Evolutionary conservation across 1,140 invertebrate genomes (phyloP).

Genomic region (Dysdera silvatica): DNA sequence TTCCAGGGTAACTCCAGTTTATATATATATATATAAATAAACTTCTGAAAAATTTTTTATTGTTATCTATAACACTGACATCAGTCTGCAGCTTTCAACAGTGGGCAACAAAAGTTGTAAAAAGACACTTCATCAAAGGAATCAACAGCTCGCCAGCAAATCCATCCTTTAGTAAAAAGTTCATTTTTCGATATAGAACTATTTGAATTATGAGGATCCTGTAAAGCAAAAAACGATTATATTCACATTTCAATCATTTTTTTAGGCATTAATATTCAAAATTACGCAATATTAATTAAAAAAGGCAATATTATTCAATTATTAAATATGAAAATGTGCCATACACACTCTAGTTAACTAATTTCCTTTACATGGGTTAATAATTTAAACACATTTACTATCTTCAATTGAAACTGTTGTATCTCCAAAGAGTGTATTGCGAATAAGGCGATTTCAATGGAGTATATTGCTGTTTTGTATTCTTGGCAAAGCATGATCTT

Average conservation of each 20-base stretch:
- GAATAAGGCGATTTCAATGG: too few species aligned
- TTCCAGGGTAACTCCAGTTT: not conserved
- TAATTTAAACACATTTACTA: too few species aligned
- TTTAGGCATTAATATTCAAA: not conserved
- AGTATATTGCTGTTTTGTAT: too few species aligned
- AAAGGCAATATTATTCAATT: not conserved
- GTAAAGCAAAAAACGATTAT: not conserved
- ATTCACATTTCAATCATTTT: not conserved
- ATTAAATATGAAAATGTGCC: not conserved
- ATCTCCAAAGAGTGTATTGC: too few species aligned
- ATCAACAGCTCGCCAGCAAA: slow-evolving; percentile 60
- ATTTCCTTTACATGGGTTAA: not conserved
- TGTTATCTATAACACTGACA: slow-evolving; percentile 16
- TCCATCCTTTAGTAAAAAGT: slow-evolving; percentile 17
- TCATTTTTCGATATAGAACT: not conserved
- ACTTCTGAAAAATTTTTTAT: slow-evolving; percentile 14
- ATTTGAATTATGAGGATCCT: slow-evolving; percentile 24
- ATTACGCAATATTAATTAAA: not conserved
- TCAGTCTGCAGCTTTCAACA: slow-evolving; percentile 37
- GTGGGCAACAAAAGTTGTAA: slow-evolving; percentile 91
- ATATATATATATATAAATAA: not conserved
- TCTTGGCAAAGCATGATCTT: too few species aligned
- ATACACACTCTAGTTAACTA: not conserved
- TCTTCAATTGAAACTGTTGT: too few species aligned
- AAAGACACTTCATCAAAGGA: slow-evolving; percentile 88